These are phyloP conservation scores for Brachionichthys hirsutus DNA, from an alignment of 2,113 vertebrate species.

Conservation along the genomic window DNA sequence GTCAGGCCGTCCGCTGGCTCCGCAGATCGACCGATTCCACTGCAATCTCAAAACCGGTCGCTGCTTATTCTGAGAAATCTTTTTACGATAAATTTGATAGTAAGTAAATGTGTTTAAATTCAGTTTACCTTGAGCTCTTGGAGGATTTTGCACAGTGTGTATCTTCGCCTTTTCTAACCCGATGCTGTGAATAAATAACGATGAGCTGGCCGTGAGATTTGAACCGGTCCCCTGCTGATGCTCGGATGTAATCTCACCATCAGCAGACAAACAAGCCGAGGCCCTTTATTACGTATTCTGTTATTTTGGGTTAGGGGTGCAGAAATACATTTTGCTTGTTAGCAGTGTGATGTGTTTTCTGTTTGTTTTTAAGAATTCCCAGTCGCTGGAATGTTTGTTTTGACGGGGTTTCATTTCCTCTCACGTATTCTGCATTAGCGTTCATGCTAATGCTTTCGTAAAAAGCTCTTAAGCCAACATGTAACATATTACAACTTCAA, in stretches of 20 bases:
- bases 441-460: too few species aligned
- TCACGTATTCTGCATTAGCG: too few species aligned
- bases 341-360: not conserved
- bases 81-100: not conserved
- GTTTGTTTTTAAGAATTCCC: not conserved
- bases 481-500: too few species aligned
- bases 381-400: too few species aligned
- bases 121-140: not conserved
- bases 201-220: not conserved
- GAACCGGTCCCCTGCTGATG: too few species aligned
- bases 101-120: slow-evolving; percentile 1
- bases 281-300: not conserved
- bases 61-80: not conserved
- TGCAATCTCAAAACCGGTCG: not conserved
- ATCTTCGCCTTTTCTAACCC: not conserved
- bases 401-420: too few species aligned
- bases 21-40: not conserved
- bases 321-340: not conserved
- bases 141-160: slow-evolving; percentile 2
- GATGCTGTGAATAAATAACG: not conserved
- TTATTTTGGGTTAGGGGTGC: not conserved
- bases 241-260: too few species aligned
- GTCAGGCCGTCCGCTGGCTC: not conserved
- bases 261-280: too few species aligned
- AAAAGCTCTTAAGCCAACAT: too few species aligned